Evolutionary conservation across 2,113 vertebrate species (phyloP), one percentile per base, ranked within the genome.

Genomic region (Phocoena phocoena): DNA sequence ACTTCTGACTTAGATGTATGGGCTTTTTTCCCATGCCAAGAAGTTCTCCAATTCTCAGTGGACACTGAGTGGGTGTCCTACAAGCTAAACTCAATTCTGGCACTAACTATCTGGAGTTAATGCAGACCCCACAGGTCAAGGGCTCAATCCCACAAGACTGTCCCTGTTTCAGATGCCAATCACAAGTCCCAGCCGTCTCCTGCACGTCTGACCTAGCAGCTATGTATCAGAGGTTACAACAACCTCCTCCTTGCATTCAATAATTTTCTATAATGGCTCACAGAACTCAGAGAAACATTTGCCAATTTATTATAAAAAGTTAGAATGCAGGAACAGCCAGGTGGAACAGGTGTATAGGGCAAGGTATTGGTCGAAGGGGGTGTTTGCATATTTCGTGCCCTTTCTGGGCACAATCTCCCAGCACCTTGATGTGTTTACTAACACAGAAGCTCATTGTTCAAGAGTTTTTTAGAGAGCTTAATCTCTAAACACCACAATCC

Each of bases 211-310:
- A 71, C 23, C 44, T 41, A 60, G 31, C 53, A 83, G 53, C 21
- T 73, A 15, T 15, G 44, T n/a, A 47, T 15, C 41, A 23, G 23
- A 71, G 14, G 28, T 71, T 71, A 41, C 23, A n/a, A 31, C 31
- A 47, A 31, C 38, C 4, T 31, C 65, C 23, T 73, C 36, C 36
- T 36, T 28, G 36, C 31, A 7, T 28, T 83, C 41, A 12, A 1
- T 71, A 62, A 60, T 62, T 62, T n/a, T 55, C 23, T 28, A 71
- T 53, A 92, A 70, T 36, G 89, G 67, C 36, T 92, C 23, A n/a
- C 0, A 71, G 53, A 71, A 44, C 77, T 60, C 41, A 47, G 53
- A 50, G 50, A 60, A 47, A 21, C 1, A 36, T 47, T 36, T 71
- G 60, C 21, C 23, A 83, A 7, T 73, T 82, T 82, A 47, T 76